Conservation (phyloP, 2,113 vertebrate species). For the Corvus hawaiiensis region DNA sequence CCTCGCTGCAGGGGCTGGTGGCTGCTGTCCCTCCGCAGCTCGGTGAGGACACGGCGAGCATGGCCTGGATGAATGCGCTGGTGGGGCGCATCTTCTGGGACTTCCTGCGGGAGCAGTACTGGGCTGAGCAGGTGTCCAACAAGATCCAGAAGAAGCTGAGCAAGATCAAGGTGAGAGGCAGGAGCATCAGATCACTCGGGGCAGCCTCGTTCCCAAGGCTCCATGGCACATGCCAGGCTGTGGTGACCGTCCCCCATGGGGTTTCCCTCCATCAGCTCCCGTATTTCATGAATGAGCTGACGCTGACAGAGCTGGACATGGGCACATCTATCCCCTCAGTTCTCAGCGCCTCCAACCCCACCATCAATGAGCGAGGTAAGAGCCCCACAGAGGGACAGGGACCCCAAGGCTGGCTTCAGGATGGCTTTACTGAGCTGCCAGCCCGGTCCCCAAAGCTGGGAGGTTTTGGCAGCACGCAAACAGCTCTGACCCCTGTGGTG, state of each 20-base stretch:
- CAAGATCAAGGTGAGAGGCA: constrained; percentile 83
- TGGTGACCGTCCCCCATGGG: accelerated
- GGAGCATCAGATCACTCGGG: accelerated
- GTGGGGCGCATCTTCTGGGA: constrained; percentile 88
- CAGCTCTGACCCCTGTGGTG: not conserved
- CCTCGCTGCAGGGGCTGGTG: not conserved
- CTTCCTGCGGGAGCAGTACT: constrained; percentile 81
- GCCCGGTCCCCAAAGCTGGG: accelerated
- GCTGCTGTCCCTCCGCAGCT: not conserved
- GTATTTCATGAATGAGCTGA: constrained; percentile 89
- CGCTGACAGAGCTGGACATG: constrained; percentile 85
- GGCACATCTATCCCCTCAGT: constrained; percentile 81
- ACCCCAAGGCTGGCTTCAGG: not conserved
- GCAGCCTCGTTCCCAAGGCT: accelerated
- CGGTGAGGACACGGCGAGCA: constrained; percentile 11
- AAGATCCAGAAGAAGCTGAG: constrained; percentile 90
- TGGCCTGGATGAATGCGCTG: constrained; percentile 80
- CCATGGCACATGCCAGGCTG: accelerated
- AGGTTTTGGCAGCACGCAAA: not conserved
- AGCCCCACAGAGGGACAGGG: not conserved
- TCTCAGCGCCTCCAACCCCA: constrained; percentile 72
- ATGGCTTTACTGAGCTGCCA: not conserved
- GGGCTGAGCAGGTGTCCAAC: constrained; percentile 76
- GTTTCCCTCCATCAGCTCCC: constrained; percentile 75
- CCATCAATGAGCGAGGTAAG: constrained; percentile 77